A percentile compares a stretch with the other conserved stretches of the same genome.
These are phyloP conservation scores for Notiomystis cincta DNA, from an alignment of 2,113 vertebrate genomes.

Conservation along the genomic window DNA sequence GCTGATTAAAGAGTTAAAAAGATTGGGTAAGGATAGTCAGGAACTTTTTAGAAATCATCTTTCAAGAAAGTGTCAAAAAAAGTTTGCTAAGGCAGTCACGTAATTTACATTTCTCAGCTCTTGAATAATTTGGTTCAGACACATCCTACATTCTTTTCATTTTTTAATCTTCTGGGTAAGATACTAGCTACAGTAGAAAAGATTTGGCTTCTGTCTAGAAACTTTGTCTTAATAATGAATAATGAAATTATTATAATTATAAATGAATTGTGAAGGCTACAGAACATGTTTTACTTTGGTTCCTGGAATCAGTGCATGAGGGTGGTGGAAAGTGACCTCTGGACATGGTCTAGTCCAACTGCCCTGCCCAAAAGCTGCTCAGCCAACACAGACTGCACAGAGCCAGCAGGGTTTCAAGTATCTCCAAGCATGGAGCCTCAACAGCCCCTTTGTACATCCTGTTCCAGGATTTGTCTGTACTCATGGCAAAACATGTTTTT, in stretches of 20 bases:
- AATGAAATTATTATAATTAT: too few species aligned
- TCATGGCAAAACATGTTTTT: background rate
- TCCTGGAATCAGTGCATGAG: background rate
- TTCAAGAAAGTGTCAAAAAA: background rate
- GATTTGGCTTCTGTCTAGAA: background rate
- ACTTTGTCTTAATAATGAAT: background rate
- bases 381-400: background rate
- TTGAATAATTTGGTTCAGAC: background rate
- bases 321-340: background rate
- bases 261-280: background rate
- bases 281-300: background rate
- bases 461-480: background rate
- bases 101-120: conserved; percentile 28
- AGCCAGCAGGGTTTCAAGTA: background rate
- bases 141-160: conserved; percentile 17
- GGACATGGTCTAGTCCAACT: background rate
- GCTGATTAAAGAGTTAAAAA: background rate
- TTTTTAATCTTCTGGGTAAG: background rate
- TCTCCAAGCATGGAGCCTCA: background rate
- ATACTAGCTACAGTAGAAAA: background rate
- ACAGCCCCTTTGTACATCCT: fast-evolving
- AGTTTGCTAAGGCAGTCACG: background rate
- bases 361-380: background rate
- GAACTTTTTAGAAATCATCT: background rate
- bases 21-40: background rate